These are phyloP conservation scores for Melanotaenia duboulayi DNA, from an alignment of 2,113 vertebrate species.

Conservation along the genomic window DNA sequence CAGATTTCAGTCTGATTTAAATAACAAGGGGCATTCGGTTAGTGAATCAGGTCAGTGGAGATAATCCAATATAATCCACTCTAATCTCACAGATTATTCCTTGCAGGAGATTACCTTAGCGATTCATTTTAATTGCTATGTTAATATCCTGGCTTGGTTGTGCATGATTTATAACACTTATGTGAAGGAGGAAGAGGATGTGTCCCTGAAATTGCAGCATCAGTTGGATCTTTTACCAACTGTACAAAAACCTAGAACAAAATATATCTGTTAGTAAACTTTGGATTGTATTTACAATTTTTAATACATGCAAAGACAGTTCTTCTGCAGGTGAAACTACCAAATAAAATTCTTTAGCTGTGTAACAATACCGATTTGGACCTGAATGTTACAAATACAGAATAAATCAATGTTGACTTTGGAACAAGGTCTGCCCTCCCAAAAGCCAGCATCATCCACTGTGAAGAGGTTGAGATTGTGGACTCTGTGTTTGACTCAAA, in stretches of 20 bases:
- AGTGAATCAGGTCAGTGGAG: conserved; percentile 78
- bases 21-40: conserved; percentile 63
- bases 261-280: not conserved
- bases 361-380: too few species aligned
- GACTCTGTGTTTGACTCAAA: too few species aligned
- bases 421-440: too few species aligned
- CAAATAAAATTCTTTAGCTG: too few species aligned
- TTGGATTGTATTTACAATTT: too few species aligned
- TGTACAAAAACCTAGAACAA: conserved; percentile 6
- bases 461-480: too few species aligned
- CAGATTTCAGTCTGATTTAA: conserved; percentile 65
- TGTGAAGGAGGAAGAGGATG: not conserved
- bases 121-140: conserved; percentile 74
- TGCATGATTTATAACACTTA: conserved; percentile 37
- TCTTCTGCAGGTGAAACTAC: too few species aligned
- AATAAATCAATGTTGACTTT: too few species aligned
- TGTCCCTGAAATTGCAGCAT: conserved; percentile 6
- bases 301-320: too few species aligned
- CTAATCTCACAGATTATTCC: conserved; percentile 69
- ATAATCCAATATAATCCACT: conserved; percentile 78
- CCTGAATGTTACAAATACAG: too few species aligned
- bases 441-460: too few species aligned
- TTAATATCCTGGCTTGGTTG: conserved; percentile 66
- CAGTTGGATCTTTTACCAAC: not conserved
- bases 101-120: conserved; percentile 63